These are phyloP conservation scores for Mythimna pallens DNA, from an alignment of 2,888 invertebrate species.

Conservation along the genomic window DNA sequence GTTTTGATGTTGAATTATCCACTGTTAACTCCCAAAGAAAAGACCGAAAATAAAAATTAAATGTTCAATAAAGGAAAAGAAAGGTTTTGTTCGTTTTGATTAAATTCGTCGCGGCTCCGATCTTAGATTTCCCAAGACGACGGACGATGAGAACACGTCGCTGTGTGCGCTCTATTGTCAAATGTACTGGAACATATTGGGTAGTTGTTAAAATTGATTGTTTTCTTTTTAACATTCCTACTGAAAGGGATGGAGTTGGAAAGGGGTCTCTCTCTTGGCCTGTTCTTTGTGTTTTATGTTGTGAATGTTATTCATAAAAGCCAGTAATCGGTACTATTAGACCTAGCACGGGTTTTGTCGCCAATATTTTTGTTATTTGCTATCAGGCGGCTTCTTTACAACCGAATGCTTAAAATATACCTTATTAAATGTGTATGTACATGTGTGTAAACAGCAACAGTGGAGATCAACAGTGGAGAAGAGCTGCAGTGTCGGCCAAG, in stretches of 20 bases:
- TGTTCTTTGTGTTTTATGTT: too few relatives aligned
- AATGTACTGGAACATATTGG: constrained; percentile 1
- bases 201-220: constrained; percentile 5
- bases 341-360: too few relatives aligned
- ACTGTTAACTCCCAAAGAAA: too few relatives aligned
- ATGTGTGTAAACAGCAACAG: too few relatives aligned
- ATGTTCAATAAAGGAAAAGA: constrained; percentile 35
- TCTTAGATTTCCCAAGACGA: constrained; percentile 62
- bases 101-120: constrained; percentile 55
- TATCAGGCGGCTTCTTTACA: too few relatives aligned
- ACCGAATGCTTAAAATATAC: neutral
- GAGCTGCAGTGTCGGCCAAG: too few relatives aligned
- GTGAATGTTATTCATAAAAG: too few relatives aligned
- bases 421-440: neutral
- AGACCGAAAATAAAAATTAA: constrained; percentile 26
- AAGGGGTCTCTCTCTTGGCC: neutral
- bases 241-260: neutral
- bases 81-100: constrained; percentile 54
- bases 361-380: neutral
- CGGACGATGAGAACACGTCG: constrained; percentile 16
- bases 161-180: constrained; percentile 14
- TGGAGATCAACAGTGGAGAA: too few relatives aligned
- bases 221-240: neutral
- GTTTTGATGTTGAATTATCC: neutral
- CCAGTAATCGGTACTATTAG: neutral